Evolutionary conservation across 2,888 invertebrate species (phyloP), one percentile per base, ranked within the genome.

Genomic region (Agriopis leucophaearia): DNA sequence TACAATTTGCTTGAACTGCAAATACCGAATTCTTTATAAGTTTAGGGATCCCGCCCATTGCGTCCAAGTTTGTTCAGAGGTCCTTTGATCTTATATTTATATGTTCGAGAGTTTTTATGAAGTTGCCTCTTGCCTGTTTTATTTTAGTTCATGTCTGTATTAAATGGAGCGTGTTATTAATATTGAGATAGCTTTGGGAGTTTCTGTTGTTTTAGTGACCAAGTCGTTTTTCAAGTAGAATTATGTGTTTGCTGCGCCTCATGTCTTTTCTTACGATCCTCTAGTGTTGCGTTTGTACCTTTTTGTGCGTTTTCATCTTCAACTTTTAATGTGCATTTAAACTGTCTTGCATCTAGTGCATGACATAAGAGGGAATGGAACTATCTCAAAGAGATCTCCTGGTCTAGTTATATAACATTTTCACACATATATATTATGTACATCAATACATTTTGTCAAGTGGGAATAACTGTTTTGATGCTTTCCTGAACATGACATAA

Each of bases 81-180:
- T 74, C 79, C 82, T 87, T 89, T 89, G 89, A 89, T 88, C 86
- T 81, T 77, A 64, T 78, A 77, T 82, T 80, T 83, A 80, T 82
- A 77, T 78, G 78, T 74, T 77, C 75, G 71, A 16, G 70, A 74
- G 75, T 80, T 80, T 79, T 80, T 78, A 80, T 81, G 72, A 78
- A 84, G 80, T 83, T 87, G 42, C 54, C 47, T 62, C 57, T 81
- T 79, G 48, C 58, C 40, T 62, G 52, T 81, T 79, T 82, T 83
- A 81, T 82, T 84, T 82, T 79, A 83, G 76, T 79, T 81, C 75
- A 72, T 73, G 77, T 75, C 78, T 78, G 78, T 81, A 77, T 81
- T 75, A 80, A 72, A 75, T 67, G 64, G 66, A 66, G 68, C 62
- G 77, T 68, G 74, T 72, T 74, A 60, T 61, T 71, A 69, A 69